phyloP scores from a whole-genome alignment of 2,888 invertebrate species.

The Cosmorhoe ocellata region DNA sequence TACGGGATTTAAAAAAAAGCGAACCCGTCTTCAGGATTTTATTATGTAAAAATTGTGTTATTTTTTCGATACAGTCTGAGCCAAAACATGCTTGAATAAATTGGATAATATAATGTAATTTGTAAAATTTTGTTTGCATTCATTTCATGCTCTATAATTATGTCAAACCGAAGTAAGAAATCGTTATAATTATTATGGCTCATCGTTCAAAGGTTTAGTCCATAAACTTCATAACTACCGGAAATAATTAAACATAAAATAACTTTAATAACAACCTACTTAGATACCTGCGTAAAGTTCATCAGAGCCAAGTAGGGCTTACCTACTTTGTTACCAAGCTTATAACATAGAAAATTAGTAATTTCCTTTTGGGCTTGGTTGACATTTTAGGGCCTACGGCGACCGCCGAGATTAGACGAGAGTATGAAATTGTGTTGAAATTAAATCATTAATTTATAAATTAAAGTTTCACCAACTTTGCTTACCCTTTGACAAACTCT shows the following conservation, averaged over 20 bases:
- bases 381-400: slow-evolving; percentile 19
- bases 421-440: slow-evolving; percentile 27
- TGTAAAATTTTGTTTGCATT: too few species aligned
- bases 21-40: too few species aligned
- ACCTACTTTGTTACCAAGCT: slow-evolving; percentile 4
- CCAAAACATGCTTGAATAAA: too few species aligned
- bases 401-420: slow-evolving; percentile 22
- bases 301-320: not conserved
- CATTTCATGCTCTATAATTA: too few species aligned
- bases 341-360: slow-evolving; percentile 18
- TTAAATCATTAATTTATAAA: slow-evolving; percentile 17
- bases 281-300: not conserved
- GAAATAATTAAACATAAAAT: not conserved
- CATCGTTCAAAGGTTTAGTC: too few species aligned
- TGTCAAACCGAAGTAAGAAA: too few species aligned
- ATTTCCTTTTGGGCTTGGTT: slow-evolving; percentile 16
- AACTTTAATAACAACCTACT: not conserved
- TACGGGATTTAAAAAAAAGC: too few species aligned
- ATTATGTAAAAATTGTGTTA: too few species aligned
- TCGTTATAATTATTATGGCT: too few species aligned
- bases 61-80: too few species aligned
- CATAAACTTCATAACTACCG: not conserved
- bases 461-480: slow-evolving; percentile 14
- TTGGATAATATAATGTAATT: too few species aligned
- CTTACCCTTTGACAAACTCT: not conserved